Evolutionary conservation across 2,797 vertebrate genomes (phyloP).

Genomic region (Carapus acus): DNA sequence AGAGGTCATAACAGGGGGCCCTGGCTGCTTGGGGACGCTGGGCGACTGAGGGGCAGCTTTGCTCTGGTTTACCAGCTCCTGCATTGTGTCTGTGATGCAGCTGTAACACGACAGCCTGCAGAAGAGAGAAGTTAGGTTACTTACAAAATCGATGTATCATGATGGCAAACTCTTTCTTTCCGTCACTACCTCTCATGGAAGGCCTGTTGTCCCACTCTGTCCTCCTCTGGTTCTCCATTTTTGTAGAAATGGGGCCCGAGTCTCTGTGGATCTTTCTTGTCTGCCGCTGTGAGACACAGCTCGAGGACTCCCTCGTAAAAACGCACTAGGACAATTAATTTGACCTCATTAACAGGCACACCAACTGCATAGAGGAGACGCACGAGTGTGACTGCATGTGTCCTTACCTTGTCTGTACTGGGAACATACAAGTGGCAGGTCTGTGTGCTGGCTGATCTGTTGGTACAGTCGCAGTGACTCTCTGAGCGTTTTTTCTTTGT

Average conservation of each 20-base stretch:
- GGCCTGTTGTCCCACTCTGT: constrained; percentile 83
- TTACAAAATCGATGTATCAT: background rate
- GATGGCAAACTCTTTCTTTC: background rate
- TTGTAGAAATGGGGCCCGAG: constrained; percentile 96
- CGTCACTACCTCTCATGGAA: constrained; percentile 85
- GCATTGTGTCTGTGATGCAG: constrained; percentile 96
- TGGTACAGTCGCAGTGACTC: constrained; percentile 93
- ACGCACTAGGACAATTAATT: constrained; percentile 78
- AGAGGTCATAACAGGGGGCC: constrained; percentile 90
- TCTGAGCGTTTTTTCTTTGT: constrained; percentile 86
- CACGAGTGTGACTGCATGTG: background rate
- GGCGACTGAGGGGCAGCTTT: constrained; percentile 97
- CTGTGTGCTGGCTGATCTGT: constrained; percentile 93
- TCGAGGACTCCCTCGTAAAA: constrained; percentile 97
- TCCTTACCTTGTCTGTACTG: constrained; percentile 93
- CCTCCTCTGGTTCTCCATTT: constrained; percentile 94
- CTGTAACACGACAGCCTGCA: constrained; percentile 89
- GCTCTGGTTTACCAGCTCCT: constrained; percentile 96
- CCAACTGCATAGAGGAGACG: background rate
- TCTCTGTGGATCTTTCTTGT: constrained; percentile 94
- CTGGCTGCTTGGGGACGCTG: constrained; percentile 96
- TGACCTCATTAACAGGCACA: background rate
- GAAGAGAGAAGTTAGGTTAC: background rate
- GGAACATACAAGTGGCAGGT: constrained; percentile 86
- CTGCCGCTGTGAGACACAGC: constrained; percentile 89